phyloP scores from a whole-genome alignment of 2,113 vertebrate species.

The Poeciliopsis prolifica region DNA sequence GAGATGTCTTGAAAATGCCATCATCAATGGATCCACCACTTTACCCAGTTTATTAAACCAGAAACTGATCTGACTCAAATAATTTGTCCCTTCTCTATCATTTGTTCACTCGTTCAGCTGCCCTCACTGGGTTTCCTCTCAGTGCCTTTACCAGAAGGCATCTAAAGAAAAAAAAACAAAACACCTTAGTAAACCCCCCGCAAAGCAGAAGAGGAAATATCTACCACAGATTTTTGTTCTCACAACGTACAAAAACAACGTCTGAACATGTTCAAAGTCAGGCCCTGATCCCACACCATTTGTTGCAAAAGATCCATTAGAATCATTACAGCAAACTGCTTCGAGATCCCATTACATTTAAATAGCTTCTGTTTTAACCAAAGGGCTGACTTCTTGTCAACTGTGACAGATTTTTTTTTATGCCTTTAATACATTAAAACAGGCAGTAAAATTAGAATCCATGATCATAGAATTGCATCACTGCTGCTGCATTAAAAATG shows the following conservation, averaged over 20 bases:
- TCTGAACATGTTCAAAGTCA: constrained; percentile 39
- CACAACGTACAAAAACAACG: constrained; percentile 23
- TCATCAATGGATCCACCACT: constrained; percentile 5
- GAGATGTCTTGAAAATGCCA: constrained; percentile 5
- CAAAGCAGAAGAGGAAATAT: constrained; percentile 44
- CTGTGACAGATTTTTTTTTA: constrained; percentile 45
- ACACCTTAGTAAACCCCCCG: constrained; percentile 46
- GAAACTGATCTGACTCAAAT: constrained; percentile 31
- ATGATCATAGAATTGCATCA: constrained; percentile 42
- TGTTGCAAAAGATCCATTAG: constrained; percentile 38
- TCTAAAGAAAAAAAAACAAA: constrained; percentile 2
- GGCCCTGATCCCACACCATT: constrained; percentile 58
- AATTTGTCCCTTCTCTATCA: constrained; percentile 40
- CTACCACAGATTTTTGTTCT: constrained; percentile 66
- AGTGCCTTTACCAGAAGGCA: constrained; percentile 76
- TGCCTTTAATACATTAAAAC: constrained; percentile 39
- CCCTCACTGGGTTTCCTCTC: constrained; percentile 36
- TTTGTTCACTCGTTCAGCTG: constrained; percentile 33
- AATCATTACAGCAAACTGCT: constrained; percentile 51
- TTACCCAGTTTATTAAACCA: constrained; percentile 11
- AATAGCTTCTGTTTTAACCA: constrained; percentile 13
- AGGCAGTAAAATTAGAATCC: constrained; percentile 17
- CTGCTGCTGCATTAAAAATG: constrained; percentile 39
- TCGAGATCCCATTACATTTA: constrained; percentile 49
- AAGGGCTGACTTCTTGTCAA: constrained; percentile 5